Conservation (phyloP, 2,888 invertebrate species). For the Mystacides longicornis region DNA sequence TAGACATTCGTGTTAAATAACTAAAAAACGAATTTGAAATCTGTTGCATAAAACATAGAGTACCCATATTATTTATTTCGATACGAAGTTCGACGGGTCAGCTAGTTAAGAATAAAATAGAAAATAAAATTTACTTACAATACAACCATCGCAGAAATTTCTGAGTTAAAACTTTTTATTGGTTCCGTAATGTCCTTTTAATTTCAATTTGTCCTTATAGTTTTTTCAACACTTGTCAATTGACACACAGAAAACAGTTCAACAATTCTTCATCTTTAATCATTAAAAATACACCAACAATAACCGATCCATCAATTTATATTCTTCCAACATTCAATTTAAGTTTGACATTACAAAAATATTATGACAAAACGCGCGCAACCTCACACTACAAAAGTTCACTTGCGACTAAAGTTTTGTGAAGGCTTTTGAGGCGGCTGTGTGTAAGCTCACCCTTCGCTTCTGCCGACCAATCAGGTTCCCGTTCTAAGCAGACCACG, state of each 20-base stretch:
- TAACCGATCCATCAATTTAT: too few relatives aligned
- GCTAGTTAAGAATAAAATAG: too few relatives aligned
- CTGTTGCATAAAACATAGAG: too few relatives aligned
- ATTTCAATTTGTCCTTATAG: neutral
- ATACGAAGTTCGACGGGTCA: too few relatives aligned
- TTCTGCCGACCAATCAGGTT: constrained; percentile 13
- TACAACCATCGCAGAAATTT: constrained; percentile 22
- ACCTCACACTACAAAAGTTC: constrained; percentile 3
- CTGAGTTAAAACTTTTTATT: neutral
- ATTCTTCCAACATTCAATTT: too few relatives aligned
- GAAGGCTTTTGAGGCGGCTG: constrained; percentile 13
- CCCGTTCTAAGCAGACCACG: neutral
- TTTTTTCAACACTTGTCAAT: neutral
- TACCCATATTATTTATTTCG: too few relatives aligned
- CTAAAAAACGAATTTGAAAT: too few relatives aligned
- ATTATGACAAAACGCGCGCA: constrained; percentile 1
- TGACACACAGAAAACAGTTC: too few relatives aligned
- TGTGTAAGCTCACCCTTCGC: constrained; percentile 13
- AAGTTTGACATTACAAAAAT: neutral
- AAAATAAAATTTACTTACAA: constrained; percentile 22
- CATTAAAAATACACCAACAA: too few relatives aligned
- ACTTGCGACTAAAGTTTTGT: constrained; percentile 11
- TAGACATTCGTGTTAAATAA: too few relatives aligned
- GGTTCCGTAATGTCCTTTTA: neutral
- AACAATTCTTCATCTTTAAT: too few relatives aligned